These are phyloP conservation scores for Xenotilapia leptura DNA, from an alignment of 2,113 vertebrate genomes.

Conservation along the genomic window DNA sequence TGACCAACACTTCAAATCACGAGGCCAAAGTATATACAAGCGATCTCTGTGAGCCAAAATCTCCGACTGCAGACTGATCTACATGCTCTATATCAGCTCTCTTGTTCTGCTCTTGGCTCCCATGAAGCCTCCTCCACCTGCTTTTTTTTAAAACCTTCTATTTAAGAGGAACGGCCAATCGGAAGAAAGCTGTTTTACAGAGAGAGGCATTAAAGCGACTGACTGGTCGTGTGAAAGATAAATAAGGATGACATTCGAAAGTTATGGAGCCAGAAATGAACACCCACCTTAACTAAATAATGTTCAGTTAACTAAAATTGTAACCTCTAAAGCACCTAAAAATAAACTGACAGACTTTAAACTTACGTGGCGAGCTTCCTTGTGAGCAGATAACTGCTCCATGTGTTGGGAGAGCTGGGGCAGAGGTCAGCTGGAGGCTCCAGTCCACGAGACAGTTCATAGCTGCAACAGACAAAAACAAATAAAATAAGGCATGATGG, in stretches of 20 bases:
- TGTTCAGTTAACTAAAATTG: neutral
- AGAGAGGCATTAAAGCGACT: neutral
- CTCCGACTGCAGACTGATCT: neutral
- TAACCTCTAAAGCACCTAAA: neutral
- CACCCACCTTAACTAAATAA: neutral
- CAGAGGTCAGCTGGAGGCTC: constrained; percentile 82
- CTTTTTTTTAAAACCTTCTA: neutral
- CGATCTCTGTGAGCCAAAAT: fast-evolving
- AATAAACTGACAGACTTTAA: neutral
- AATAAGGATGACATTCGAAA: neutral
- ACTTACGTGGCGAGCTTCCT: constrained; percentile 82
- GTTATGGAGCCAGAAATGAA: neutral
- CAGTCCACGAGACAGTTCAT: constrained; percentile 76
- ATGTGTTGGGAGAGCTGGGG: constrained; percentile 75
- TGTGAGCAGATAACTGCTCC: constrained; percentile 70
- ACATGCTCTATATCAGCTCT: neutral
- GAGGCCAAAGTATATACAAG: neutral
- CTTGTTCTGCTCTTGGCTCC: neutral
- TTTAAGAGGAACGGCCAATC: neutral
- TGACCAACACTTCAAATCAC: neutral
- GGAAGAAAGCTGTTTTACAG: neutral
- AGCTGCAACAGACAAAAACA: constrained; percentile 58
- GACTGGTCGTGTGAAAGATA: neutral
- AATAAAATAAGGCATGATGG: neutral
- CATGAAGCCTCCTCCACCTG: neutral